Evolutionary conservation across 2,797 vertebrate genomes (phyloP), one percentile per base, ranked within the genome.

Genomic region (Delichon dasypus): DNA sequence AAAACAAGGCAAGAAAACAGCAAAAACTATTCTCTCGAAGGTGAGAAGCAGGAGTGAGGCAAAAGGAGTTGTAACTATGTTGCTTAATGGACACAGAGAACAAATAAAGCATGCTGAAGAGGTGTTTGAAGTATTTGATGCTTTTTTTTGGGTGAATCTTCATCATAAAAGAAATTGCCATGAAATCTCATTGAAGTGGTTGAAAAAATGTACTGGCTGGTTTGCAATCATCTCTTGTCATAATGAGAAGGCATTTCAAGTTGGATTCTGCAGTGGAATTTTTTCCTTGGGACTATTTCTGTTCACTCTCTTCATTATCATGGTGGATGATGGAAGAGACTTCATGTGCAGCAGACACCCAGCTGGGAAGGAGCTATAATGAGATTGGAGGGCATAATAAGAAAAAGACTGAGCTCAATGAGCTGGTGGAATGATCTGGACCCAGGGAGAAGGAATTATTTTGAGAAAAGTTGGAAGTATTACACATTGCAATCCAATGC

Each of bases 261-360:
- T 36, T 71, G 53, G 57, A 76, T 87, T 95, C 90, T 86, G 61
- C 30, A 23, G 71, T 21, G 40, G 36, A 73, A 25, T 91, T 76
- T 93, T 93, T 95, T 91, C 60, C 60, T 76, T 76, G 85, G 86
- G 83, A 90, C 77, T 95, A 89, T 91, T 96, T 96, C 81, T 92
- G 88, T 92, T 95, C 93, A 29, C 86, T 90, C 34, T 60, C 92
- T 95, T 93, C 90, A 85, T 96, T 95, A 85, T 89, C 74, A 57
- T 73, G 38, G 77, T 73, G 48, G 67, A 95, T 96, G 94, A 95
- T 90, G 84, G 93, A 95, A 93, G 89, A 89, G 71, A 51, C 48
- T 90, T 83, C 57, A 15, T 91, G 45, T 60, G 67, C 81, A 76
- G 86, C 85, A 93, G 91, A 79, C 55, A 78, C 26, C 58, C 85